These are phyloP conservation scores for Esox lucius DNA, from an alignment of 2,797 vertebrate genomes.

Conservation along the genomic window DNA sequence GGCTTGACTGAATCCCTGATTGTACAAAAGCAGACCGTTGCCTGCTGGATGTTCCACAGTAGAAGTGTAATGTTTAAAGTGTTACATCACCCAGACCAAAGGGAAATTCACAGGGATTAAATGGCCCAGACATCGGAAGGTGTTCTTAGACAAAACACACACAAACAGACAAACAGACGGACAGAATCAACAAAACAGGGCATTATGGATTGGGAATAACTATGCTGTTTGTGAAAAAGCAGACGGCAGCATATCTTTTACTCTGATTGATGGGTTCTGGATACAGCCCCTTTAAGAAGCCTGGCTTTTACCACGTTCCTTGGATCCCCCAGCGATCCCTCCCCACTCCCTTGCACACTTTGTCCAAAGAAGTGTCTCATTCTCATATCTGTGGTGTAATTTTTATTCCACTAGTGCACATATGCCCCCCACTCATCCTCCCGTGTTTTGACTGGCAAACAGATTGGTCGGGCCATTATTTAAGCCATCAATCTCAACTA, in stretches of 20 bases:
- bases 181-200: background rate
- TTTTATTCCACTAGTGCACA: conserved; percentile 47
- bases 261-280: conserved; percentile 55
- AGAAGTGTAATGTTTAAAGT: conserved; percentile 9
- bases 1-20: conserved; percentile 53
- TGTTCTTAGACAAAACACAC: background rate
- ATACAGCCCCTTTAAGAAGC: conserved; percentile 37
- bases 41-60: conserved; percentile 23
- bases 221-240: conserved; percentile 40
- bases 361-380: conserved; percentile 67
- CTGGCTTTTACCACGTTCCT: conserved; percentile 31
- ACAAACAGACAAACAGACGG: background rate
- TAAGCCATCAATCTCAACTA: conserved; percentile 64
- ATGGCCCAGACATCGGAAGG: background rate
- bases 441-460: background rate
- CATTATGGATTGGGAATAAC: background rate
- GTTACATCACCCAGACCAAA: conserved; percentile 1
- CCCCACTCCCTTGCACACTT: background rate
- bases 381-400: conserved; percentile 65
- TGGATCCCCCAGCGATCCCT: background rate
- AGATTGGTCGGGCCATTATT: conserved; percentile 70
- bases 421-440: too few species aligned
- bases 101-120: background rate
- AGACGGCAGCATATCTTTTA: conserved; percentile 25
- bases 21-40: conserved; percentile 41